Percentiles rank a stretch among this genome's conserved stretches.
Evolutionary conservation across 2,113 vertebrate species (phyloP).

Genomic region (Gobius niger): DNA sequence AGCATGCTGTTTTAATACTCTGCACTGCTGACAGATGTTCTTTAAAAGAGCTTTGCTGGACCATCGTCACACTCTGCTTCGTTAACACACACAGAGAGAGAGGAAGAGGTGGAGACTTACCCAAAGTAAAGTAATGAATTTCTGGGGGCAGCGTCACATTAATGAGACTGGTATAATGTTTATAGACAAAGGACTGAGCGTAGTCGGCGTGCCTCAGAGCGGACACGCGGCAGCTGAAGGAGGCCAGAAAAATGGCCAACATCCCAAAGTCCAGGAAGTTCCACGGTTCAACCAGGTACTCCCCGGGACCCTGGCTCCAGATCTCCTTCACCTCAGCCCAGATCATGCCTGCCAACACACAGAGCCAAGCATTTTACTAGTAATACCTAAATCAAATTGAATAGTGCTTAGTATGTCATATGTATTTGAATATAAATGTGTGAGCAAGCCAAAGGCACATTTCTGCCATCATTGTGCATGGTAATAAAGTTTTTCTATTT

Average conservation of each 20-base stretch:
- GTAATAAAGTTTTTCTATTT: too few species aligned
- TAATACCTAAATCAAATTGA: too few species aligned
- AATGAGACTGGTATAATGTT: conserved; percentile 81
- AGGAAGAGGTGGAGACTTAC: conserved; percentile 75
- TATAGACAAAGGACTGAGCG: conserved; percentile 87
- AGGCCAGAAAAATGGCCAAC: conserved; percentile 95
- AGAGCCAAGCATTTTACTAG: background rate
- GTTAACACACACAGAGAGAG: background rate
- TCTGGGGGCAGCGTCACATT: conserved; percentile 85
- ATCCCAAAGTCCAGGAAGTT: conserved; percentile 99
- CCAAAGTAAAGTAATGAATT: conserved; percentile 90
- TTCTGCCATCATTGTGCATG: too few species aligned
- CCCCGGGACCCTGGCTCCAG: conserved; percentile 95
- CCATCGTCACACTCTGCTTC: too few species aligned
- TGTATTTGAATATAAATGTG: too few species aligned
- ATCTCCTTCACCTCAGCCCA: conserved; percentile 99
- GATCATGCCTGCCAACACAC: conserved; percentile 87
- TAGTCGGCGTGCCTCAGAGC: conserved; percentile 87
- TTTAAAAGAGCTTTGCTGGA: too few species aligned
- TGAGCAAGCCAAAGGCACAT: too few species aligned
- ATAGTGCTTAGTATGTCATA: too few species aligned
- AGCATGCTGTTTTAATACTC: too few species aligned
- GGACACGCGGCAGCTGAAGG: conserved; percentile 93
- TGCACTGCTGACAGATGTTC: too few species aligned
- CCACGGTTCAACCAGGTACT: conserved; percentile 95